phyloP scores from a whole-genome alignment of 2,113 vertebrate genomes.

The Rafetus swinhoei region DNA sequence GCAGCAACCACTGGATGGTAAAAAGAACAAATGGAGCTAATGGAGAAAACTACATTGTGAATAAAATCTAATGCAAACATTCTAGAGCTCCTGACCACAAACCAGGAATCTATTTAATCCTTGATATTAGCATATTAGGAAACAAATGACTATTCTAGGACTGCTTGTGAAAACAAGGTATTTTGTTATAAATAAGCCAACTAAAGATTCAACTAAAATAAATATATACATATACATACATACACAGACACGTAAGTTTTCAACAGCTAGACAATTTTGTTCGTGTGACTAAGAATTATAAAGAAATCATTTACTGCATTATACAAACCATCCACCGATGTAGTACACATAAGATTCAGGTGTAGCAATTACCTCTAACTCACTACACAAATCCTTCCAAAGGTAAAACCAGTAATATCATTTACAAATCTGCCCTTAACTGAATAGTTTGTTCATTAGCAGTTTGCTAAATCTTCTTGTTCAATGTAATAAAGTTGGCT shows the following conservation, averaged over 20 bases:
- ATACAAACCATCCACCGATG: fast-evolving
- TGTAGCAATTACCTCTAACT: not conserved
- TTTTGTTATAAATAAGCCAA: not conserved
- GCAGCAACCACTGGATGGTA: not conserved
- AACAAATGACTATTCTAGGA: not conserved
- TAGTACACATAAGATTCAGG: not conserved
- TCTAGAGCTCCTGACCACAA: not conserved
- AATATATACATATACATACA: fast-evolving
- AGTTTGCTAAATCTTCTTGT: no score
- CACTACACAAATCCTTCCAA: not conserved
- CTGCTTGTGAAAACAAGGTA: not conserved
- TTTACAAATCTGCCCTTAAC: not conserved
- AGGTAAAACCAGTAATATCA: not conserved
- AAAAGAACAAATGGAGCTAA: not conserved
- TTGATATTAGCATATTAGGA: not conserved
- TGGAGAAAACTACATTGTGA: not conserved
- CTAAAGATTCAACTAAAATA: not conserved
- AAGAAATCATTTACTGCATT: not conserved
- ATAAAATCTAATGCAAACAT: not conserved
- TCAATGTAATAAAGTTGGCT: not conserved
- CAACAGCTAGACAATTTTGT: not conserved
- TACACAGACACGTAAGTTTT: not conserved
- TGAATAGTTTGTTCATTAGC: no score
- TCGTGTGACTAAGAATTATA: not conserved
- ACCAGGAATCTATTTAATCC: not conserved